Evolutionary conservation across 1,140 invertebrate species (phyloP).

Genomic region (Metaphire vulgaris): DNA sequence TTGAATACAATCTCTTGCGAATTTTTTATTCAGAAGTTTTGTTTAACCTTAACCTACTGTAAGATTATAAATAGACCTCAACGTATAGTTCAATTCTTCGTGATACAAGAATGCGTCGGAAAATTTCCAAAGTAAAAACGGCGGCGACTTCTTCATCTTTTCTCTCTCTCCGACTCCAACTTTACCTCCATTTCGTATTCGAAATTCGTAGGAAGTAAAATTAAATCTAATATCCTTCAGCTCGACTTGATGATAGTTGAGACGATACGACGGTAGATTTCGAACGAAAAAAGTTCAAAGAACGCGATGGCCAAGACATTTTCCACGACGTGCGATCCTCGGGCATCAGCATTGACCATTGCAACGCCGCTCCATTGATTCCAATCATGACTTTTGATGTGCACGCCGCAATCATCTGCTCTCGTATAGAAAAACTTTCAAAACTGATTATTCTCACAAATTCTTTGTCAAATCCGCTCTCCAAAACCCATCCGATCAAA

Average conservation of each 20-base stretch:
- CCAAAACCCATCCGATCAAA: background rate
- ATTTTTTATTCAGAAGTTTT: too few relatives aligned
- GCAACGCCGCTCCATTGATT: slow-evolving; percentile 18
- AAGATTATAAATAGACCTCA: background rate
- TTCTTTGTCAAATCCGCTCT: background rate
- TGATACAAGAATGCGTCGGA: background rate
- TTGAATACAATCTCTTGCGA: too few relatives aligned
- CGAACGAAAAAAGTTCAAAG: slow-evolving; percentile 8
- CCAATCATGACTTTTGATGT: slow-evolving; percentile 13
- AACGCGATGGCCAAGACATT: slow-evolving; percentile 10
- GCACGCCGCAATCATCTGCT: background rate
- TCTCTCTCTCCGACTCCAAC: background rate
- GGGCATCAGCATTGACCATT: slow-evolving; percentile 23
- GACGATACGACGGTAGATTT: too few relatives aligned
- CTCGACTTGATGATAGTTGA: background rate
- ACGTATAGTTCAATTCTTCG: background rate
- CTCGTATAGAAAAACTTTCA: background rate
- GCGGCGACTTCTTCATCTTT: background rate
- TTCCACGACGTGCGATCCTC: slow-evolving; percentile 6
- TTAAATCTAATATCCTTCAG: background rate
- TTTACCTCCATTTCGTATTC: background rate
- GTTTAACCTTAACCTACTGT: too few relatives aligned
- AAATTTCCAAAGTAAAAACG: background rate
- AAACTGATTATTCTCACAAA: background rate
- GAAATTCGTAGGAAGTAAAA: background rate